Evolutionary conservation across 2,113 vertebrate genomes (phyloP), one percentile per base, ranked within the genome.

Genomic region (Misgurnus anguillicaudatus): DNA sequence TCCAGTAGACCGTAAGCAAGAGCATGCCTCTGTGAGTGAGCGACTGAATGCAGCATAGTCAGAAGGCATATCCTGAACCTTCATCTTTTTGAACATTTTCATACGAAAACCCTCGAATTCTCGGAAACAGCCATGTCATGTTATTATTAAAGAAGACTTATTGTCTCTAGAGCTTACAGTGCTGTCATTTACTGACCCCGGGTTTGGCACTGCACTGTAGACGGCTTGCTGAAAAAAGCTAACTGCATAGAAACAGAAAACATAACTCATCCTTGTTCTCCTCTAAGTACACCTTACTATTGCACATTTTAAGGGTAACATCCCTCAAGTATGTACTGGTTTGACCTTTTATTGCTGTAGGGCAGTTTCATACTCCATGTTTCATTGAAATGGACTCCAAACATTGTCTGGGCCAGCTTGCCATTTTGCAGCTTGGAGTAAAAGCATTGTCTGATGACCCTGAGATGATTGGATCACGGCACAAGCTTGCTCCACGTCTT

Each of bases 381-480:
- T 75, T 80, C n/a, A 67, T 60, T 58, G 16, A 39, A 75, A n/a
- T 53, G 24, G 39, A 42, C 78, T 57, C 47, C 10, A 63, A 36
- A 41, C 38, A 19, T 58, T 9, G 48, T 65, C 55, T 61, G 62
- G 21, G 71, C 53, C 11, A 38, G 38, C 51, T 55, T 66, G 48
- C 55, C 78, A 74, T 74, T 74, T 65, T 55, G 14, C 17, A 55
- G 51, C 62, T 17, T 57, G 41, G 62, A 75, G 79, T 74, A 67
- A 66, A 65, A 36, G 38, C 38, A 66, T 60, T 80, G 79, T 74
- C 62, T 71, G 79, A 75, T 80, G 79, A 80, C 71, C 71, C 79
- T 67, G 71, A 16, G 6, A 60, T 61, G 79, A 80, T 80, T 57
- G 71, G 79, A 55, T 75, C 67, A 67, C 9, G 24, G 21, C 10